A percentile compares a stretch with the other conserved stretches of the same genome.
Conservation (phyloP, 2,888 invertebrate species). For the Eueremaeus valkanovi region DNA sequence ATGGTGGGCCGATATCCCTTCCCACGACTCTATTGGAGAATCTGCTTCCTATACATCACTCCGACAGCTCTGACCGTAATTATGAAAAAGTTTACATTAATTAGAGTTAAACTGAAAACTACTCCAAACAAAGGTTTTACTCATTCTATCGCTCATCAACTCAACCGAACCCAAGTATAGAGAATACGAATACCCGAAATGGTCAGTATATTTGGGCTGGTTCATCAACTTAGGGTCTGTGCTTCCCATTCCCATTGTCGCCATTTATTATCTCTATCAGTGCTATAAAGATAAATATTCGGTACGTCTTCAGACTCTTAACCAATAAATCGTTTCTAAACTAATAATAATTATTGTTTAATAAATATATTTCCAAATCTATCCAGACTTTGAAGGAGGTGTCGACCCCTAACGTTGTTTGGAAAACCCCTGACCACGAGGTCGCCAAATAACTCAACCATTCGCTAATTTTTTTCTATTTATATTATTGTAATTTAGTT, state of each 20-base stretch:
- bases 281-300: too few relatives aligned
- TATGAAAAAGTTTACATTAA: neutral
- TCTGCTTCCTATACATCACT: conserved; percentile 61
- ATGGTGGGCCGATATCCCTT: conserved; percentile 62
- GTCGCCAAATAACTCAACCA: too few relatives aligned
- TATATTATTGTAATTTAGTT: too few relatives aligned
- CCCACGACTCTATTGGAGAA: conserved; percentile 65
- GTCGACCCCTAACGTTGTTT: neutral
- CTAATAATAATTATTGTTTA: neutral
- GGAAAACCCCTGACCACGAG: too few relatives aligned
- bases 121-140: neutral
- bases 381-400: neutral
- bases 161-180: neutral
- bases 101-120: too few relatives aligned
- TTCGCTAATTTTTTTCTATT: too few relatives aligned
- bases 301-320: too few relatives aligned
- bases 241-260: neutral
- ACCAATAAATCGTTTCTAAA: neutral
- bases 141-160: neutral
- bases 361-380: neutral
- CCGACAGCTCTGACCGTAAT: neutral
- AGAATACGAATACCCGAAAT: neutral
- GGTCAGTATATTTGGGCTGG: neutral
- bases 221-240: neutral
- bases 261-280: too few relatives aligned